Evolutionary conservation across 1,140 invertebrate genomes (phyloP), one percentile per base, ranked within the genome.

Genomic region (Drosophila biarmipes): DNA sequence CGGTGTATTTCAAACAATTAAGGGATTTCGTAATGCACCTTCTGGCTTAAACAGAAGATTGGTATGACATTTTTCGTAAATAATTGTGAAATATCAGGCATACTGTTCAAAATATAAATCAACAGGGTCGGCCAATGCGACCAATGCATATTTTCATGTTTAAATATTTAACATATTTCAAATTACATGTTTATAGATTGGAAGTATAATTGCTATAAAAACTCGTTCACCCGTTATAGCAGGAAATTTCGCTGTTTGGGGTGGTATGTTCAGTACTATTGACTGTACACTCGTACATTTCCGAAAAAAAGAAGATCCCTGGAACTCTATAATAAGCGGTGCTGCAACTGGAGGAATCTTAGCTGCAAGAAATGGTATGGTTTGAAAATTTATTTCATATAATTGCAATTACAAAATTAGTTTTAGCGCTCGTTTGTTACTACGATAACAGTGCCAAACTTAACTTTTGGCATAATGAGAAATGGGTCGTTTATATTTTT

Each of bases 241-340:
- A 24, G 66, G 66, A 10, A 69, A 69, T 34, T 69, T 69, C 46
- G 66, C 66, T 31, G 52, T 69, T 6, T 69, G 66, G 66, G 66
- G 66, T 14, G 66, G 66, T n/a, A 69, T 69, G 66, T 69, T 69
- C 19, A 69, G 66, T 46, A 69, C 66, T 12, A 69, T 69, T 38
- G 66, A 69, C 29, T 69, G 66, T 14, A 69, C 66, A 14, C 66
- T 69, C 19, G 66, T 69, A 6, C 66, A 69, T 38, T 69, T 69
- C 24, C 48, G 66, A 2, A 68, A 69, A 68, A 69, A 69, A 15
- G 66, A 69, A 48, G 66, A 69, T 46, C 66, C 66, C 19, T 69
- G 66, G 66, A 69, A 69, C 19, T 69, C 66, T 5, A 69, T 69
- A 19, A 69, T 69, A 68, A 69, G 66, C 19, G 66, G 66, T 24